These are phyloP conservation scores for Megaptera novaeangliae DNA, from an alignment of 2,113 vertebrate genomes.

Conservation along the genomic window DNA sequence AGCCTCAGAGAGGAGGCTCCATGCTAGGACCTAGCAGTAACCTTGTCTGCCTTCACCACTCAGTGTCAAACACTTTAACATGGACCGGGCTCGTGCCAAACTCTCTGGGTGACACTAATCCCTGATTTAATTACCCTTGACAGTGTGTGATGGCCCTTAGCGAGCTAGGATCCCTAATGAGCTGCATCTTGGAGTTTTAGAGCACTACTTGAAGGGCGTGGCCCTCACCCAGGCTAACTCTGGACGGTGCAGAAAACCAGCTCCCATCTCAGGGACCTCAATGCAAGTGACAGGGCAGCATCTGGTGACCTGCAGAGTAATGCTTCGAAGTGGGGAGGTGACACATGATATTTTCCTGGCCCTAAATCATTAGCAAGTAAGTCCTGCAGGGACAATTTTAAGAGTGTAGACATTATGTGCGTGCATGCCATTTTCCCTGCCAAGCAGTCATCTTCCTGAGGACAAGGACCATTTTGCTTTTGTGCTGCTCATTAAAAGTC, in stretches of 20 bases:
- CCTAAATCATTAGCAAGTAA: neutral
- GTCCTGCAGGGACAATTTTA: neutral
- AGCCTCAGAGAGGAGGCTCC: neutral
- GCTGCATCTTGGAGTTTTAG: neutral
- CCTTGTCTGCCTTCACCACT: slow-evolving; percentile 33
- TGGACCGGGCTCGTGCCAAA: neutral
- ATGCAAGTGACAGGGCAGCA: slow-evolving; percentile 28
- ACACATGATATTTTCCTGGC: slow-evolving; percentile 24
- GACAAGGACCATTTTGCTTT: neutral
- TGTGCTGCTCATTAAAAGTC: neutral
- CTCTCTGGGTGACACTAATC: slow-evolving; percentile 68
- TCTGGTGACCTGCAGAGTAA: neutral
- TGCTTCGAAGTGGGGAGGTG: neutral
- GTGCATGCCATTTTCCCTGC: neutral
- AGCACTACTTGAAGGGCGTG: slow-evolving; percentile 17
- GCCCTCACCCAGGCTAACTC: neutral
- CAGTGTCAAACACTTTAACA: slow-evolving; percentile 35
- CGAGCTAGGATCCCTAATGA: slow-evolving; percentile 41
- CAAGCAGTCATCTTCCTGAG: neutral
- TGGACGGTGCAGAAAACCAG: neutral
- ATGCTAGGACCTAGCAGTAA: neutral
- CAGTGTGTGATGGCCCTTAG: slow-evolving; percentile 57
- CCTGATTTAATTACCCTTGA: slow-evolving; percentile 70
- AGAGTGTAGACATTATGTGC: neutral
- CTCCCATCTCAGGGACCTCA: neutral